Conservation (phyloP, 2,888 invertebrate genomes). For the Nudaria mundana region DNA sequence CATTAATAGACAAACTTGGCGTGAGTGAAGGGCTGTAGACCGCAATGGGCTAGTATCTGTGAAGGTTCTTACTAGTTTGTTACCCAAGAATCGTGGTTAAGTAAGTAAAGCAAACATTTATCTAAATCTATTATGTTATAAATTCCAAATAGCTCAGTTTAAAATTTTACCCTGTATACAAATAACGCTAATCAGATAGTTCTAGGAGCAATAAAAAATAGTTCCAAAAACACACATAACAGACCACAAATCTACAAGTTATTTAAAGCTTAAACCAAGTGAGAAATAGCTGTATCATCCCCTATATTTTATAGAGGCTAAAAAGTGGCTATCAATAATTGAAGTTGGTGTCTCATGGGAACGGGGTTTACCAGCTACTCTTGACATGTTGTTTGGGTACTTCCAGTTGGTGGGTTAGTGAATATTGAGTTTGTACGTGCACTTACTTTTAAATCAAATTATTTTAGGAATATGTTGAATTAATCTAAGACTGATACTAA, state of each 20-base stretch:
- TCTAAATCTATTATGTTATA: no score
- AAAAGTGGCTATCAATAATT: constrained; percentile 79
- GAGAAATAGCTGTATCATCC: constrained; percentile 63
- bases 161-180: no score
- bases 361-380: constrained; percentile 53
- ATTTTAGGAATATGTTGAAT: background rate
- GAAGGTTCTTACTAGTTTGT: constrained; percentile 1
- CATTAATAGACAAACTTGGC: constrained; percentile 9
- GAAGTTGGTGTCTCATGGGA: constrained; percentile 68
- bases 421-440: constrained; percentile 25
- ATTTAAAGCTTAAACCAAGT: constrained; percentile 67
- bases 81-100: no score
- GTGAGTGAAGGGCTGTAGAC: constrained; percentile 16
- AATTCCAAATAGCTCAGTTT: no score
- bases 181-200: no score
- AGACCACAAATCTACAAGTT: constrained; percentile 46
- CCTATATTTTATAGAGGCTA: constrained; percentile 75
- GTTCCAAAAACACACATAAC: no score
- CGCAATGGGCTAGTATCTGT: constrained; percentile 22
- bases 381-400: constrained; percentile 35
- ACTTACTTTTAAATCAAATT: constrained; percentile 14
- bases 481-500: no score
- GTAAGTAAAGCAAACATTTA: no score
- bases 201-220: no score
- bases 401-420: constrained; percentile 27